A percentile compares a stretch with the other conserved stretches of the same genome.
Evolutionary conservation across 2,888 invertebrate species (phyloP).

Genomic region (Cybosia mesomella): DNA sequence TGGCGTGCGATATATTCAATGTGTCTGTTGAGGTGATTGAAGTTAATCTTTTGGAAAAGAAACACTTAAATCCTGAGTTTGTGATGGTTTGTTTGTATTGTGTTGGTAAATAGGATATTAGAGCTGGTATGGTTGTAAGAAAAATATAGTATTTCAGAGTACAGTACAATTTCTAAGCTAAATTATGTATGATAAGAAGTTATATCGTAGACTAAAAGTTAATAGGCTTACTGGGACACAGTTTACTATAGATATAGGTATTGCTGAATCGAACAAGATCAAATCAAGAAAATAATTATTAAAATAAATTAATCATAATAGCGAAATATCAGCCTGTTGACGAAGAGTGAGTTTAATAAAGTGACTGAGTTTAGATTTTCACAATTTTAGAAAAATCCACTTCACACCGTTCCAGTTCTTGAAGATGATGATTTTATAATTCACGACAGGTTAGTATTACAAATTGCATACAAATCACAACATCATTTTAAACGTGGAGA

Average conservation of each 20-base stretch:
- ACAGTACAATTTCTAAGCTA: no score
- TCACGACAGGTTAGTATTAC: constrained; percentile 63
- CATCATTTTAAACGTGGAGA: no score
- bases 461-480: no score
- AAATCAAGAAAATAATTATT: neutral
- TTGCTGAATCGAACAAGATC: neutral
- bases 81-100: constrained; percentile 59
- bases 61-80: constrained; percentile 72
- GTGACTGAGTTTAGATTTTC: neutral
- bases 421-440: constrained; percentile 82
- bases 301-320: neutral
- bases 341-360: neutral
- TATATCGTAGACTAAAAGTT: no score
- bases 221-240: no score
- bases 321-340: neutral
- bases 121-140: neutral
- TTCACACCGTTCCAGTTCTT: constrained; percentile 86
- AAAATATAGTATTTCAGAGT: neutral
- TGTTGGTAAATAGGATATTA: neutral
- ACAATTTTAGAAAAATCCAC: constrained; percentile 82
- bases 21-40: constrained; percentile 60
- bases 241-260: no score
- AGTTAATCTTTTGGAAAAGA: constrained; percentile 59
- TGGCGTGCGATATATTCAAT: constrained; percentile 63
- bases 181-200: no score